Base-by-base conservation (phyloP, 2,113 vertebrate genomes). In the Pseudorasbora parva region DNA sequence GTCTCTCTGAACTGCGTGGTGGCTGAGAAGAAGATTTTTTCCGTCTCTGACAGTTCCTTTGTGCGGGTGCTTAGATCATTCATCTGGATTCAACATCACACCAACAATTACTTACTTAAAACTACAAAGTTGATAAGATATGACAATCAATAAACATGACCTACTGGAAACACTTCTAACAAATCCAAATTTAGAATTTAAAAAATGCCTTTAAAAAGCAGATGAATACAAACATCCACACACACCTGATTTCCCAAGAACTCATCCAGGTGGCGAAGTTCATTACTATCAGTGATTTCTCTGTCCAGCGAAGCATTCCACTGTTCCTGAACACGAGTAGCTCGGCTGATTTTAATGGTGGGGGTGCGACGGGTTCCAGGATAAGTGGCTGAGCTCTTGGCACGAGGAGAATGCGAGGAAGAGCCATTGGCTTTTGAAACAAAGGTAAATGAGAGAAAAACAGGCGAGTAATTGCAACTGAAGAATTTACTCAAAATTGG, bases 241-340 rank as follows among this genome's bases (percentile, higher is more conserved):
- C 90, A 85, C 84, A 99, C 97, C 96, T 99, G 97, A 85, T 95
- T 96, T 8, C 97, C 94, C 12, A 99, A 95, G 90, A 98, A 99
- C 86, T 99, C 97, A 0, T 99, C 97, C 30, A 99, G 95, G 81
- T 95, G 93, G 66, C 96, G 96, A 73, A 99, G 95, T 85, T 99
- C 98, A 0, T 95, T 95, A 88, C 94, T 87, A 1, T 97, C 92
- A 0, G 95, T 96, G 84, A 99, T 96, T 88, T 97, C 94, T 0
- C 95, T 93, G 43, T 93, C 93, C 85, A 97, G 90, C 0, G 96
- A 95, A 0, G 91, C 88, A 17, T 93, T 93, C 94, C 95, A 96
- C 71, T 96, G 93, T 88, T 95, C 92, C 0, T 92, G 94, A 27
- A 93, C 94, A 0, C 93, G 91, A 0, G 97, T 96, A 88, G 95